Evolutionary conservation across 2,113 vertebrate genomes (phyloP), one percentile per base, ranked within the genome.

Genomic region (Pseudorhombus dupliciocellatus): DNA sequence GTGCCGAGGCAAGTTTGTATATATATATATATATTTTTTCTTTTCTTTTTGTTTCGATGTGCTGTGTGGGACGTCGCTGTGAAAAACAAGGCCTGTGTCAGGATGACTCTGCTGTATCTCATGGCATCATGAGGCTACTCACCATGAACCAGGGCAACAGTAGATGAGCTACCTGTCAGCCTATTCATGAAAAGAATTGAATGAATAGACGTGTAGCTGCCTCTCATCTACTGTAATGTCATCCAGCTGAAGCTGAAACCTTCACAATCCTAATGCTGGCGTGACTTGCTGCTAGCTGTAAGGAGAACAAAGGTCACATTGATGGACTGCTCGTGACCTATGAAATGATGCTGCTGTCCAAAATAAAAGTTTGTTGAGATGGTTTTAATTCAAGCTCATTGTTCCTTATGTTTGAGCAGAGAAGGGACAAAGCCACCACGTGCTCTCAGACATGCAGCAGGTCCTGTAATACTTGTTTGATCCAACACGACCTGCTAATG

Each of bases 391-490:
- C 52, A 42, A 52, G n/a, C 0, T 42, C 16, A 11, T 20, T 10
- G 28, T n/a, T 63, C 5, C n/a, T 11, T 34, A 12, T 62, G 24
- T 64, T 68, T 26, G 16, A 62, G 50, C 26, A 26, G 11, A 79
- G 46, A 50, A 66, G n/a, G 0, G 3, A 61, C 18, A 22, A 21
- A 18, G 18, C 75, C 57, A 69, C 80, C 68, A 48, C 63, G 26
- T 84, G 81, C 46, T 58, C 1, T 10, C 48, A 73, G 66, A 25
- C 10, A 3, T 26, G 54, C 40, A 37, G 78, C 57, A 72, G 25
- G 65, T 88, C 81, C 83, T 83, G 86, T 87, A 61, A 73, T 61
- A 82, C 87, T 66, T 15, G 81, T 84, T 86, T 79, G 58, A 75
- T 14, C 56, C 59, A 72, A 31, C 52, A 65, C 4, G 66, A 34